Percentiles rank a stretch among this genome's conserved stretches.
phyloP scores from a whole-genome alignment of 1,140 invertebrate species.

The Musca vetustissima region DNA sequence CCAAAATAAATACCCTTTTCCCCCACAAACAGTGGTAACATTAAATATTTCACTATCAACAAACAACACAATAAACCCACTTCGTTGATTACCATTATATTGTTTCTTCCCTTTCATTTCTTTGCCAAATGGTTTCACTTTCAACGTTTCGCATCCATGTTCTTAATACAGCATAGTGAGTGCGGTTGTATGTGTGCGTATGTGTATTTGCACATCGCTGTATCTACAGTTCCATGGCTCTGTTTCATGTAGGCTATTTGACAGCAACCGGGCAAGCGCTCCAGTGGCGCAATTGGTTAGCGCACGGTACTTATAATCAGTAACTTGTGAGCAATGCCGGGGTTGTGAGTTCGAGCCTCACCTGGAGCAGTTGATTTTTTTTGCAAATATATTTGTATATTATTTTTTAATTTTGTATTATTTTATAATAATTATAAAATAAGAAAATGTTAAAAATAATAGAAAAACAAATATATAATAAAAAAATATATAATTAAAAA shows the following conservation, averaged over 20 bases:
- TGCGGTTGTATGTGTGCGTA: too few species aligned
- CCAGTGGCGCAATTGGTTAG: conserved; percentile 96
- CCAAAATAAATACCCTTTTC: too few species aligned
- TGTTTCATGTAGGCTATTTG: conserved; percentile 18
- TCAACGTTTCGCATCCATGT: neutral
- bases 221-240: too few species aligned
- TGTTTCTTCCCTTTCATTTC: neutral
- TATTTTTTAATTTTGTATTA: conserved; percentile 1
- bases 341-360: conserved; percentile 95
- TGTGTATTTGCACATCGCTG: neutral
- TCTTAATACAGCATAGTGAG: neutral
- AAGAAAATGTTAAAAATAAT: neutral
- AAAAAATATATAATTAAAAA: too few species aligned
- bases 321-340: conserved; percentile 81
- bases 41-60: too few species aligned
- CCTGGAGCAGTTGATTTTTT: conserved; percentile 61
- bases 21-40: too few species aligned
- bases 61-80: too few species aligned
- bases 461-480: too few species aligned
- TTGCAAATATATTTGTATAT: neutral
- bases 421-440: neutral
- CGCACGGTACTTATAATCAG: conserved; percentile 94
- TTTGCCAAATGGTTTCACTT: neutral
- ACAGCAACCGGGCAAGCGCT: conserved; percentile 53
- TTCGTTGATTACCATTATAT: neutral